Percentiles rank a stretch among this genome's conserved stretches.
phyloP scores from a whole-genome alignment of 2,113 vertebrate species.

The Eurystomus gularis region DNA sequence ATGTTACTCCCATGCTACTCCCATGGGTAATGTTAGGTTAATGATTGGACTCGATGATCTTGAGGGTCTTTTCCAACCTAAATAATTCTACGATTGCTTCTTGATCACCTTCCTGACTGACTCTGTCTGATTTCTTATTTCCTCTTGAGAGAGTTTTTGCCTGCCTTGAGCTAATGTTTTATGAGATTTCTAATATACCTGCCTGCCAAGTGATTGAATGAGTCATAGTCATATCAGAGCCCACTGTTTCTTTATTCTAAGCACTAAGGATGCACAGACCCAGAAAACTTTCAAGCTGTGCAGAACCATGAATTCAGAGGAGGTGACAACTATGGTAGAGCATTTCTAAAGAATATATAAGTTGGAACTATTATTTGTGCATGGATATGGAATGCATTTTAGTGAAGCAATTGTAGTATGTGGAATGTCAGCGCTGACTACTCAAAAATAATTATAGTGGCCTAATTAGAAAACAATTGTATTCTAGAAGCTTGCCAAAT shows the following conservation, averaged over 20 bases:
- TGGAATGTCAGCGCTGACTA: not conserved
- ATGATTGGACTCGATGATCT: not conserved
- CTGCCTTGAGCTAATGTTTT: not conserved
- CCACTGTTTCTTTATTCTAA: not conserved
- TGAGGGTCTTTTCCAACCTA: not conserved
- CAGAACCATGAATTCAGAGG: not conserved
- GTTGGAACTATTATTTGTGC: not conserved
- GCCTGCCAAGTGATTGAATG: not conserved
- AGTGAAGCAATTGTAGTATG: not conserved
- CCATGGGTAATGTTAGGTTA: no score
- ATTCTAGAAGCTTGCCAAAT: not conserved
- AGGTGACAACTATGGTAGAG: not conserved
- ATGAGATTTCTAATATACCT: not conserved
- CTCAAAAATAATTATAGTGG: not conserved
- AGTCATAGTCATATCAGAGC: not conserved
- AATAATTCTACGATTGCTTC: not conserved
- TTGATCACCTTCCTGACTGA: not conserved
- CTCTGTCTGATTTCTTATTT: not conserved
- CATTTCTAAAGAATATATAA: not conserved
- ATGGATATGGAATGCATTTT: not conserved
- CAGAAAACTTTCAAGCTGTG: not conserved
- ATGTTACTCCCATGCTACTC: not conserved
- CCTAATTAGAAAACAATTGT: not conserved
- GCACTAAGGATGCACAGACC: not conserved
- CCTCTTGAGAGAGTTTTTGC: not conserved